These are phyloP conservation scores for Lophius piscatorius DNA, from an alignment of 2,113 vertebrate genomes.

Conservation along the genomic window DNA sequence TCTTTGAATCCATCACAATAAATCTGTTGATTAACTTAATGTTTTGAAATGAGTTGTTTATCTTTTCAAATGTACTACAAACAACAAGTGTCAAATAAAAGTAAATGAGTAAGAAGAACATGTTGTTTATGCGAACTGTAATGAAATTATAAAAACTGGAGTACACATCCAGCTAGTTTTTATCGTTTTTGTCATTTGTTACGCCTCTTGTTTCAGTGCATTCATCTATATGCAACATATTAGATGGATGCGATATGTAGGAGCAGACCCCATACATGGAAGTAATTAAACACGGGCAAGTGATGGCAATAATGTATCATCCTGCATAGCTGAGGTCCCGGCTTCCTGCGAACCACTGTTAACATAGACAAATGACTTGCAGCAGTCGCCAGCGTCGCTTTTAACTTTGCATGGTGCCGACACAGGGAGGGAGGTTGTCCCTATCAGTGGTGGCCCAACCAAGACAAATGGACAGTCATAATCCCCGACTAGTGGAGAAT, in stretches of 20 bases:
- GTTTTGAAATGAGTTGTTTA: no score
- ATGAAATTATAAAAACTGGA: no score
- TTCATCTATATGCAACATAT: not conserved
- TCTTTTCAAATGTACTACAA: no score
- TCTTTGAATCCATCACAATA: no score
- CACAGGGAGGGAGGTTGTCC: conserved; percentile 41
- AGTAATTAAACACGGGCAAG: conserved; percentile 74
- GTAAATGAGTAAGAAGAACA: no score
- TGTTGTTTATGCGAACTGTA: no score
- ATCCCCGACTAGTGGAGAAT: conserved; percentile 60
- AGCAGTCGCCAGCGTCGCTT: conserved; percentile 61
- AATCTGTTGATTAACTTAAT: no score
- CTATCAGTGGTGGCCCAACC: conserved; percentile 61
- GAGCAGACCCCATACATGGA: conserved; percentile 65
- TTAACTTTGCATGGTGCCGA: conserved; percentile 58
- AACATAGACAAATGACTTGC: conserved; percentile 71
- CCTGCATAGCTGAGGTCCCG: conserved; percentile 52
- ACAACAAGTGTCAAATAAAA: no score
- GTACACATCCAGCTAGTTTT: no score
- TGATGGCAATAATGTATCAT: conserved; percentile 68
- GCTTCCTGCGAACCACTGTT: conserved; percentile 57
- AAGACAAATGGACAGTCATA: conserved; percentile 75
- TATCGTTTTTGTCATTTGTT: no score
- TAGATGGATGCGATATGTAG: conserved; percentile 63
- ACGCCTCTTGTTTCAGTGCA: no score